Conservation (phyloP, 1,140 invertebrate species). For the Aphaenogaster ashmeadi region DNA sequence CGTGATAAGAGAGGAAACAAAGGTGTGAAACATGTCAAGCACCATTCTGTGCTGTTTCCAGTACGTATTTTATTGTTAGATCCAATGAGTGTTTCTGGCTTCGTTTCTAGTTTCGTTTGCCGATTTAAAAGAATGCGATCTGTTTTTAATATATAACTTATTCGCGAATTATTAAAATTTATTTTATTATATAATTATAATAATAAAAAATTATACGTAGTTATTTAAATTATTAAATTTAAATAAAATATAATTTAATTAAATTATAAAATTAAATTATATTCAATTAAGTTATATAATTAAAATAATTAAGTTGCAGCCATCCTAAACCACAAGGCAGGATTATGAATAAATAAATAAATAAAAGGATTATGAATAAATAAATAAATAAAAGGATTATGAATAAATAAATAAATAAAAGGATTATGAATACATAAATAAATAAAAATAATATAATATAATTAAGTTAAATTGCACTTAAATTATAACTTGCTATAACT, state of each 20-base stretch:
- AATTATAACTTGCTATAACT: too few species aligned
- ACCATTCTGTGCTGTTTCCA: background rate
- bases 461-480: too few species aligned
- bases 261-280: background rate
- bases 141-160: background rate
- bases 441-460: too few species aligned
- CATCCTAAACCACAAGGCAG: too few species aligned
- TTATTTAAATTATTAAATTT: background rate
- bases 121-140: background rate
- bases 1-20: conserved; percentile 7
- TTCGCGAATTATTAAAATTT: background rate
- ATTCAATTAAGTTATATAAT: too few species aligned
- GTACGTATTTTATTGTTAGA: background rate
- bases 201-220: background rate
- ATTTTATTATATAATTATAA: background rate
- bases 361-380: too few species aligned
- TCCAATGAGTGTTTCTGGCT: background rate
- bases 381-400: too few species aligned
- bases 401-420: too few species aligned
- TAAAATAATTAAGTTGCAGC: too few species aligned
- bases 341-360: too few species aligned
- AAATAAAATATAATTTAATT: background rate
- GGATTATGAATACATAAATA: too few species aligned
- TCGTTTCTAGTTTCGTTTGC: background rate
- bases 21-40: background rate